These are phyloP conservation scores for Hemitrygon akajei DNA, from an alignment of 2,797 vertebrate species.

Conservation along the genomic window DNA sequence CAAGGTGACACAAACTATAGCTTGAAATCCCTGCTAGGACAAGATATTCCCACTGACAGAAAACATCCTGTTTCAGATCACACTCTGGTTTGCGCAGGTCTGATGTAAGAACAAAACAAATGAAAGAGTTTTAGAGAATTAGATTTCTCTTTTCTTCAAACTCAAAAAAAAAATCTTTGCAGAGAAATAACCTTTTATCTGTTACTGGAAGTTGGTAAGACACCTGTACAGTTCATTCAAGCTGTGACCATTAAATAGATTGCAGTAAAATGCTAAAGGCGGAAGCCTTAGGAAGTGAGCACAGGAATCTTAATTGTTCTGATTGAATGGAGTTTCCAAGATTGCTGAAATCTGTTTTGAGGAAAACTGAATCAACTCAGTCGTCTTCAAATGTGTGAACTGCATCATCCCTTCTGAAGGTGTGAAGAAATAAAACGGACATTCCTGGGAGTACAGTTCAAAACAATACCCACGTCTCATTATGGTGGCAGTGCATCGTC, in stretches of 20 bases:
- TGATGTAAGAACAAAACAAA: slow-evolving; percentile 41
- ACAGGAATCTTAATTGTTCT: slow-evolving; percentile 49
- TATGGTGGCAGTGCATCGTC: neutral
- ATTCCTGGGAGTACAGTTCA: neutral
- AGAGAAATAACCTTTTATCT: slow-evolving; percentile 54
- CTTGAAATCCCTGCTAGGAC: slow-evolving; percentile 35
- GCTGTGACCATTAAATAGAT: slow-evolving; percentile 57
- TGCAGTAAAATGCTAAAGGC: slow-evolving; percentile 59
- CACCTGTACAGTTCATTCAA: slow-evolving; percentile 57
- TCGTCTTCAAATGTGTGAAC: neutral
- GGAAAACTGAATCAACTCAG: neutral
- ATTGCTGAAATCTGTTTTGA: slow-evolving; percentile 32
- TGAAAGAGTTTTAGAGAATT: slow-evolving; percentile 41
- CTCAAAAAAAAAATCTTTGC: slow-evolving; percentile 44
- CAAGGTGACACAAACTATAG: slow-evolving; percentile 41
- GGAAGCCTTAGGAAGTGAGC: slow-evolving; percentile 63
- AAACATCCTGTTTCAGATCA: neutral
- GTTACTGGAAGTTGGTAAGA: slow-evolving; percentile 53
- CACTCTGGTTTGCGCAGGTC: slow-evolving; percentile 36
- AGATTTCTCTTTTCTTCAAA: neutral
- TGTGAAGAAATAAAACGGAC: too few species aligned
- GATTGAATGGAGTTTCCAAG: slow-evolving; percentile 46
- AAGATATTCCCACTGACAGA: neutral
- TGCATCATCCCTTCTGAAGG: neutral
- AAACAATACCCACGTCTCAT: neutral